A percentile compares a stretch with the other conserved stretches of the same genome.
Conservation (phyloP, 2,888 invertebrate species). For the Drosophila subsilvestris region DNA sequence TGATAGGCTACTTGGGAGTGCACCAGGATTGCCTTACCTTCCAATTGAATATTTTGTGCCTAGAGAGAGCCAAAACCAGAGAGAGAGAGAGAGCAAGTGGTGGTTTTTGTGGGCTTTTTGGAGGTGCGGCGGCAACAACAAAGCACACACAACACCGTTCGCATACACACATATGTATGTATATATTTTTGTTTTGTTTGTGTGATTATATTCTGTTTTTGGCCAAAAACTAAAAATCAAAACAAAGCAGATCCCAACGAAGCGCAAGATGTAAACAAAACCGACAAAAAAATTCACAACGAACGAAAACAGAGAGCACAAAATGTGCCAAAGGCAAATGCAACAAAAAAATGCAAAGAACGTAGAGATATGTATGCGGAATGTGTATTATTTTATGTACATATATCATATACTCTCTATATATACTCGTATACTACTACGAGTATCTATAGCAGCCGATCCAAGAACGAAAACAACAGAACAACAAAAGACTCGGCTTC, state of each 20-base stretch:
- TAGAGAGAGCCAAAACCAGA: neutral
- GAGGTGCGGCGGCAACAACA: constrained; percentile 63
- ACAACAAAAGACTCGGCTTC: neutral
- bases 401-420: neutral
- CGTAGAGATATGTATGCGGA: constrained; percentile 10
- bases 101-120: constrained; percentile 36
- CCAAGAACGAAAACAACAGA: neutral
- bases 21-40: neutral
- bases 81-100: neutral
- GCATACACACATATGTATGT: neutral
- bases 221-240: constrained; percentile 59
- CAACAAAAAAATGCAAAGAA: constrained; percentile 32
- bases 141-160: constrained; percentile 3
- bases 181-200: constrained; percentile 7
- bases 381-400: constrained; percentile 11
- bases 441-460: neutral
- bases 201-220: constrained; percentile 37
- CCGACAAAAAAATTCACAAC: constrained; percentile 35
- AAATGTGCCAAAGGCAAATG: constrained; percentile 20
- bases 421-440: neutral
- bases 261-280: constrained; percentile 73
- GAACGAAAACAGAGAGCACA: constrained; percentile 25
- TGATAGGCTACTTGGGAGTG: neutral
- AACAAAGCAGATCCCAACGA: constrained; percentile 19
- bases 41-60: neutral